Conservation (phyloP, 2,113 vertebrate genomes). For the Barbus barbus region DNA sequence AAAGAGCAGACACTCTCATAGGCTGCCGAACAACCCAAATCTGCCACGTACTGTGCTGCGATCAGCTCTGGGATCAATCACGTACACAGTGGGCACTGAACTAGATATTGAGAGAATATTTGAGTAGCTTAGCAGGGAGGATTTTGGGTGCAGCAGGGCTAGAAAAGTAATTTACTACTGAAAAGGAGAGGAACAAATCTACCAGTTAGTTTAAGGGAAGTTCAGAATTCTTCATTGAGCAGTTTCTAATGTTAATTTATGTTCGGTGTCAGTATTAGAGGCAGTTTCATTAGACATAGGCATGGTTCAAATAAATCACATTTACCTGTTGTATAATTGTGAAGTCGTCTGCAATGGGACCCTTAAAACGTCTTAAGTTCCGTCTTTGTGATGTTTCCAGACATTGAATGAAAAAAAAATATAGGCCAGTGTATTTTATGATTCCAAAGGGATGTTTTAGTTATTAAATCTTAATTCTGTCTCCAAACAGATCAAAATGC, state of each 20-base stretch:
- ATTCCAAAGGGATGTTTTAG: constrained; percentile 42
- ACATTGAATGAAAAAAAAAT: constrained; percentile 6
- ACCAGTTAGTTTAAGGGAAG: constrained; percentile 16
- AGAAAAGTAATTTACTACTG: constrained; percentile 39
- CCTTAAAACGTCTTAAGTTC: constrained; percentile 14
- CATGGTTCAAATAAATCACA: constrained; percentile 42
- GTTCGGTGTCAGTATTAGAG: constrained; percentile 21
- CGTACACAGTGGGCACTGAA: constrained; percentile 2
- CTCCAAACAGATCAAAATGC: constrained; percentile 23
- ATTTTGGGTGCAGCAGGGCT: constrained; percentile 39
- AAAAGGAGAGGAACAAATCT: constrained; percentile 2
- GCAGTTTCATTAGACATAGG: constrained; percentile 30
- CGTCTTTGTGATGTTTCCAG: constrained; percentile 10
- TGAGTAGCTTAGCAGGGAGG: constrained; percentile 32
- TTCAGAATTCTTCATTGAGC: constrained; percentile 35
- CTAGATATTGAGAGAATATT: constrained; percentile 37
- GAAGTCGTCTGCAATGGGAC: not conserved
- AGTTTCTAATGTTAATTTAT: constrained; percentile 47
- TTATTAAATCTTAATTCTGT: constrained; percentile 46
- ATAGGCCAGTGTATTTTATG: constrained; percentile 27
- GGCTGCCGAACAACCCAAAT: constrained; percentile 11
- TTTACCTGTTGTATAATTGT: constrained; percentile 38
- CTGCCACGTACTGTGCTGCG: constrained; percentile 2
- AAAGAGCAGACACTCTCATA: constrained; percentile 14
- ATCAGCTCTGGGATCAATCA: constrained; percentile 28